Evolutionary conservation across 1,140 invertebrate genomes (phyloP).

Genomic region (Paraescarpia echinospica): DNA sequence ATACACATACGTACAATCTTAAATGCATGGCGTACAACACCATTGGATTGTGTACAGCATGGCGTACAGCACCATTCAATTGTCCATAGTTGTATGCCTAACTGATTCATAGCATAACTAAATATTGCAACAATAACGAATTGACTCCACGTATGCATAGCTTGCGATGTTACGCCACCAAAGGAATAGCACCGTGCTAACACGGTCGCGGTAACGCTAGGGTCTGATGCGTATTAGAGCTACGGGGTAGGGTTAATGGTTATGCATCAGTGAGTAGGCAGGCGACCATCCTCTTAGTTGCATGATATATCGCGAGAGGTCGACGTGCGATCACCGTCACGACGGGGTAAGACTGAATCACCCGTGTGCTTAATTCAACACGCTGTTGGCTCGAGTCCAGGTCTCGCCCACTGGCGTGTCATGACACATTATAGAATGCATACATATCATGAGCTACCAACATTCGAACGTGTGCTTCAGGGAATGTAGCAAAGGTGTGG

Average conservation of each 20-base stretch:
- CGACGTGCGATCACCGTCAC: not conserved
- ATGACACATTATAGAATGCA: too few relatives aligned
- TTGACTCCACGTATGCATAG: not conserved
- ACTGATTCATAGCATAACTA: not conserved
- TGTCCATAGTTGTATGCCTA: not conserved
- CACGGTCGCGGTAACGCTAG: too few relatives aligned
- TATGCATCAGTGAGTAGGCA: not conserved
- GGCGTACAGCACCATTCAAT: not conserved
- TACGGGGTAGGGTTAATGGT: not conserved
- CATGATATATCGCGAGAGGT: not conserved
- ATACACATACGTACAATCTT: not conserved
- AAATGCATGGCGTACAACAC: too few relatives aligned
- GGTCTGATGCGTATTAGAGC: too few relatives aligned
- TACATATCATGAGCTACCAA: not conserved
- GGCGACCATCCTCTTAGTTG: not conserved
- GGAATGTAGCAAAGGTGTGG: not conserved
- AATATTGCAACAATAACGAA: not conserved
- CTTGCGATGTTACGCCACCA: too few relatives aligned
- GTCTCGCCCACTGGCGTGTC: not conserved
- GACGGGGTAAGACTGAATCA: not conserved
- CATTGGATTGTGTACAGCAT: too few relatives aligned
- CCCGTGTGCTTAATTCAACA: not conserved
- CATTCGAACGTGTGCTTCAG: not conserved
- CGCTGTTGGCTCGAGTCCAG: not conserved
- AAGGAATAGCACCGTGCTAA: too few relatives aligned